Evolutionary conservation across 1,140 invertebrate species (phyloP).

Genomic region (Bombus cullumanus): DNA sequence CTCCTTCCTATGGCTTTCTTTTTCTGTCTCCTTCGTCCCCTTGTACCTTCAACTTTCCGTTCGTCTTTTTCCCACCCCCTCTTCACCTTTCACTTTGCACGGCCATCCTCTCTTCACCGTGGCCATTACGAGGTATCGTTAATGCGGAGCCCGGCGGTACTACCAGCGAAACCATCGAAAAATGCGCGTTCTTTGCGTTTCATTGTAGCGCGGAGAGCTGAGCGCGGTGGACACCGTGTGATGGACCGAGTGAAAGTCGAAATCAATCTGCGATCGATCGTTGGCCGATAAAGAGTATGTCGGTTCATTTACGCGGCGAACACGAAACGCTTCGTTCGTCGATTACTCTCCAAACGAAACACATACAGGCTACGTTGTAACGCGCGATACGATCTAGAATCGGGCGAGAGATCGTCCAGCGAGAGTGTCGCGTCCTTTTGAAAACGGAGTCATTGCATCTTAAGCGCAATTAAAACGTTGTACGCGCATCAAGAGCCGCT

Average conservation of each 20-base stretch:
- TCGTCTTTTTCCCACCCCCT: conserved; percentile 23
- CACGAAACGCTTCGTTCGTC: background rate
- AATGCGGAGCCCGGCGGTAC: background rate
- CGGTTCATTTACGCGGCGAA: background rate
- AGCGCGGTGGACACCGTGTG: too few species aligned
- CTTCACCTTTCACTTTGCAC: conserved; percentile 3
- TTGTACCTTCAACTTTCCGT: conserved; percentile 10
- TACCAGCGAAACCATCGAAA: background rate
- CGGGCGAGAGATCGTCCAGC: background rate
- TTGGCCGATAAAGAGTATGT: background rate
- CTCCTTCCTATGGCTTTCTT: background rate
- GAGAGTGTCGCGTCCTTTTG: background rate
- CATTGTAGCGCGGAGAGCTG: background rate
- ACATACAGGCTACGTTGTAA: background rate
- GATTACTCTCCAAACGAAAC: background rate
- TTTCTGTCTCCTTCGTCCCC: background rate
- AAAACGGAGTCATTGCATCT: background rate
- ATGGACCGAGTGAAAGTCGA: conserved; percentile 7
- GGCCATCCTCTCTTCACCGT: background rate
- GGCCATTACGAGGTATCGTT: conserved; percentile 63
- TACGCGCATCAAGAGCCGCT: too few species aligned
- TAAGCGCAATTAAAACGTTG: background rate
- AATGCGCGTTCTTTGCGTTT: background rate
- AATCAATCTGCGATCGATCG: conserved; percentile 16
- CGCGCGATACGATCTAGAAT: background rate